These are phyloP conservation scores for Leucoptera coffeella DNA, from an alignment of 2,888 invertebrate genomes.

Conservation along the genomic window DNA sequence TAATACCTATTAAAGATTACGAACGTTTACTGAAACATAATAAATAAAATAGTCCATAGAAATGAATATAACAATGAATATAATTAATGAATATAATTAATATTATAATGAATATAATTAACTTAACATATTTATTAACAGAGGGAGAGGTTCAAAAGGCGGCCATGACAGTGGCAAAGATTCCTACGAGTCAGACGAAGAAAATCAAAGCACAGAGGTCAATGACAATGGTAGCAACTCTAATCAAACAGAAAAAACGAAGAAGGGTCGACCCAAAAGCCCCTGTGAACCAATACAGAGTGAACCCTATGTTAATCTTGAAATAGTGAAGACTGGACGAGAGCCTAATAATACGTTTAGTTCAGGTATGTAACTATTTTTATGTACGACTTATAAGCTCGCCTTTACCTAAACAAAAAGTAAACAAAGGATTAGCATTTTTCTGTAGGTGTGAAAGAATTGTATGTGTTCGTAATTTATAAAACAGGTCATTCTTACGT, in stretches of 20 bases:
- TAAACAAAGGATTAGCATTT: no score
- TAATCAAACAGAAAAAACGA: constrained; percentile 22
- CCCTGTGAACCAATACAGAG: constrained; percentile 64
- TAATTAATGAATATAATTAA: no score
- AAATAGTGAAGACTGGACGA: constrained; percentile 64
- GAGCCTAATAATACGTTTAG: constrained; percentile 68
- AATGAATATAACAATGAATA: no score
- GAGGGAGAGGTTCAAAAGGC: constrained; percentile 40
- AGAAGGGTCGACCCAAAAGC: constrained; percentile 46
- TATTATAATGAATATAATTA: no score
- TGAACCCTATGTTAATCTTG: constrained; percentile 61
- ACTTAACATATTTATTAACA: constrained; percentile 10
- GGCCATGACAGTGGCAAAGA: constrained; percentile 15
- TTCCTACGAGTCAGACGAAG: constrained; percentile 12
- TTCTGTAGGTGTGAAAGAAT: no score
- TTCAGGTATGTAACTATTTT: constrained; percentile 36
- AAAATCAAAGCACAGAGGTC: constrained; percentile 9
- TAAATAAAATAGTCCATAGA: no score
- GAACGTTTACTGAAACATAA: no score
- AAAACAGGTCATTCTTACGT: no score
- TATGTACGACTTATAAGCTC: background rate
- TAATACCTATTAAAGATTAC: no score
- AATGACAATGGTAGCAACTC: constrained; percentile 15
- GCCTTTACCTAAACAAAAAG: background rate
- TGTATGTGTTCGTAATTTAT: no score